Base-by-base conservation (phyloP, 1,140 invertebrate genomes). In the Danaus melanippus region DNA sequence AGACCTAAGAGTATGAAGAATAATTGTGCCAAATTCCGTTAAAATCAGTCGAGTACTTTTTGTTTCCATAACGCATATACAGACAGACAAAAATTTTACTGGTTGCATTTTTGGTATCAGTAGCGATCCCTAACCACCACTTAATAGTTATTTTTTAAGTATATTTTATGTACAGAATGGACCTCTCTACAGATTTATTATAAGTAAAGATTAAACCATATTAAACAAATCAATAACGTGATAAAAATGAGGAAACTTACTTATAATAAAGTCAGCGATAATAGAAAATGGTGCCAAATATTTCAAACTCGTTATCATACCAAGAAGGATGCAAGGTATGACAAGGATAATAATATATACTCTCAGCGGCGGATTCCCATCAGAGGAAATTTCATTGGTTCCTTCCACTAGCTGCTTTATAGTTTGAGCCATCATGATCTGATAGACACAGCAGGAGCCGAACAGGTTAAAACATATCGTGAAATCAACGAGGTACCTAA, bases 281-380 rank as follows among this genome's bases (percentile, higher is more conserved):
- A 75, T 55, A 1, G 67, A 66, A 42, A 76, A 78, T 0, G 70
- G 67, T 0, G 74, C 68, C 0, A 74, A 42, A 21, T 69, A 69
- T 32, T 76, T 76, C 39, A 75, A 41, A 15, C 53, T 61, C 0
- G 66, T 71, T 4, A 76, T 71, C 72, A 75, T 75, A 47, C 66
- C 66, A 12, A 77, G 46, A 0, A 74, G 11, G 2, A 69, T 32
- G 21, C 66, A 69, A 0, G 72, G 71, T 9, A 74, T 3, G 9
- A 73, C 40, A 0, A 77, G 53, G 0, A 46, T 43, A 8, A 66
- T 8, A 4, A 77, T 66, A 39, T 71, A 71, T 3, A 67, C 44
- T 42, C 70, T 56, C 6, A 73, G 39, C 0, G 62, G 46, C 0
- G 62, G 64, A 2, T 62, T 48, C 0, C 59, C 60, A 5, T 47